phyloP scores from a whole-genome alignment of 2,797 vertebrate species.

The Galagoides demidoff region DNA sequence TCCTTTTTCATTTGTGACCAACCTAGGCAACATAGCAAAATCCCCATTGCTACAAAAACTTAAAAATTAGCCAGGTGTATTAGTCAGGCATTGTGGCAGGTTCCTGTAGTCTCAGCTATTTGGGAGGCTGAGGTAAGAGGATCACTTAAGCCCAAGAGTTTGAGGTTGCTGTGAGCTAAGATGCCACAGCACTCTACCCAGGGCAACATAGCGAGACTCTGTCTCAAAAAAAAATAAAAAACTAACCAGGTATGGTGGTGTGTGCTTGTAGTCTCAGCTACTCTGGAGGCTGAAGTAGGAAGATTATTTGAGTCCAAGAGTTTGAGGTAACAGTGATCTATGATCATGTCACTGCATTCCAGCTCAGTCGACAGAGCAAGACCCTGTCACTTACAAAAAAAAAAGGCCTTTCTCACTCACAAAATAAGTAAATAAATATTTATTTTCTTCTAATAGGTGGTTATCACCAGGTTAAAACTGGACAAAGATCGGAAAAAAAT shows the following conservation, averaged over 20 bases:
- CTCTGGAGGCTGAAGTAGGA: neutral
- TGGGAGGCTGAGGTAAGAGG: neutral
- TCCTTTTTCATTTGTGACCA: neutral
- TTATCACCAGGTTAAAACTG: constrained; percentile 97
- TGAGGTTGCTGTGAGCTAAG: neutral
- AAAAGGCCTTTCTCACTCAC: neutral
- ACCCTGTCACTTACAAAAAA: neutral
- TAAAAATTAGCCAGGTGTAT: neutral
- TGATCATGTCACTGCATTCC: neutral
- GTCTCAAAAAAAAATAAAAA: no score
- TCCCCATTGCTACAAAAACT: neutral
- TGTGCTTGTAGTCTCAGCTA: no score
- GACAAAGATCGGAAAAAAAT: constrained; percentile 98
- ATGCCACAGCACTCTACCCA: neutral
- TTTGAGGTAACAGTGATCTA: neutral
- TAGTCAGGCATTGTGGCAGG: no score
- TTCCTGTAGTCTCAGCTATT: neutral
- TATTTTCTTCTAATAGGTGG: constrained; percentile 88
- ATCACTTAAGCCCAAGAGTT: neutral
- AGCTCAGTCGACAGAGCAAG: neutral
- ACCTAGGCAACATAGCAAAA: no score
- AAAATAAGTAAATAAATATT: neutral
- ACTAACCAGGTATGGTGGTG: no score
- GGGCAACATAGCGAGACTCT: neutral
- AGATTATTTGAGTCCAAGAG: neutral